Conservation (phyloP, 2,888 invertebrate genomes). For the Microplitis deprimator region DNA sequence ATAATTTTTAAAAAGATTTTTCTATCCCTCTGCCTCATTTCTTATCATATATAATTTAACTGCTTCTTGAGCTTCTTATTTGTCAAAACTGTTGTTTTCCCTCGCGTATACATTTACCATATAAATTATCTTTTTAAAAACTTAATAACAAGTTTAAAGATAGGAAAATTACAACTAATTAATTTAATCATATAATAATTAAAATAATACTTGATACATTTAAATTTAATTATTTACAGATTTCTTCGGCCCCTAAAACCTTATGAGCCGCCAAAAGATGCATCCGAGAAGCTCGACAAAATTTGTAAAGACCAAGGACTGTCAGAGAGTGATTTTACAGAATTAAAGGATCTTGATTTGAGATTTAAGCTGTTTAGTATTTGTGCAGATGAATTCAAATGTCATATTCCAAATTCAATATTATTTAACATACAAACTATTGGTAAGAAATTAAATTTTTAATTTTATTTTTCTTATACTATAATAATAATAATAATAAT, state of each 20-base stretch:
- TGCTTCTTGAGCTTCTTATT: no score
- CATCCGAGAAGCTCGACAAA: conserved; percentile 75
- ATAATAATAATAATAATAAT: not conserved
- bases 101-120: no score
- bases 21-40: no score
- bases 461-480: not conserved
- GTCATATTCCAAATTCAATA: conserved; percentile 86
- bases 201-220: not conserved
- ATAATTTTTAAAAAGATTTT: no score
- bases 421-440: conserved; percentile 83
- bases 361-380: conserved; percentile 82
- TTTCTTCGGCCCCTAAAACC: conserved; percentile 83
- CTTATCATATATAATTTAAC: no score
- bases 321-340: conserved; percentile 66
- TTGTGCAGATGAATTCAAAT: conserved; percentile 81
- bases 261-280: conserved; percentile 82
- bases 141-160: no score
- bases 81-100: no score
- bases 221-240: conserved; percentile 71
- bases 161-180: no score
- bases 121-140: no score
- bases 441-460: conserved; percentile 71
- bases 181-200: no score
- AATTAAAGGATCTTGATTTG: conserved; percentile 72
- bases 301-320: conserved; percentile 77